These are phyloP conservation scores for Tadarida brasiliensis DNA, from an alignment of 2,797 vertebrate species.

Conservation along the genomic window DNA sequence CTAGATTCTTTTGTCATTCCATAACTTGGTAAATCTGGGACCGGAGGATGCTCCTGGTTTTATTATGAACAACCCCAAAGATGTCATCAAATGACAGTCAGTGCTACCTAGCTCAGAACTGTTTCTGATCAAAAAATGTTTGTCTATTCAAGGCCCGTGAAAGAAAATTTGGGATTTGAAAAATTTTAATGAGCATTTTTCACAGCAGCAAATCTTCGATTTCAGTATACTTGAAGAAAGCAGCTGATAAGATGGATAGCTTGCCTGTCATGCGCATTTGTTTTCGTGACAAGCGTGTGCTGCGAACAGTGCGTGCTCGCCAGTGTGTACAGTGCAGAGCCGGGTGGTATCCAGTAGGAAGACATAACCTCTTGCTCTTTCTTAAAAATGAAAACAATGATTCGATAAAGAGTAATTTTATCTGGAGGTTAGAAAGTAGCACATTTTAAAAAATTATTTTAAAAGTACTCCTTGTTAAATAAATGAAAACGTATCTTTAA, in stretches of 20 bases:
- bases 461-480: neutral
- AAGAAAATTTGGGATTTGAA: conserved; percentile 21
- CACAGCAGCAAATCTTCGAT: neutral
- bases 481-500: neutral
- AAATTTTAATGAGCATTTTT: neutral
- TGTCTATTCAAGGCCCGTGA: neutral
- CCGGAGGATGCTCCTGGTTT: neutral
- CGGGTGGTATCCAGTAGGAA: neutral
- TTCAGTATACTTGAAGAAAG: neutral
- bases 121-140: neutral
- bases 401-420: neutral
- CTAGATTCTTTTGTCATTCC: neutral
- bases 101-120: neutral
- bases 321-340: neutral
- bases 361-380: neutral
- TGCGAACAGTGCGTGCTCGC: neutral
- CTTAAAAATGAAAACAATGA: neutral
- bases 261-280: neutral
- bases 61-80: neutral
- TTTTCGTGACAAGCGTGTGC: neutral
- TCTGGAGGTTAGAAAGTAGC: neutral
- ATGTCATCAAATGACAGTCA: neutral
- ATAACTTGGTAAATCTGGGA: neutral
- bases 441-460: neutral
- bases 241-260: neutral